Conservation (phyloP, 2,797 vertebrate species). For the Lophius americanus region DNA sequence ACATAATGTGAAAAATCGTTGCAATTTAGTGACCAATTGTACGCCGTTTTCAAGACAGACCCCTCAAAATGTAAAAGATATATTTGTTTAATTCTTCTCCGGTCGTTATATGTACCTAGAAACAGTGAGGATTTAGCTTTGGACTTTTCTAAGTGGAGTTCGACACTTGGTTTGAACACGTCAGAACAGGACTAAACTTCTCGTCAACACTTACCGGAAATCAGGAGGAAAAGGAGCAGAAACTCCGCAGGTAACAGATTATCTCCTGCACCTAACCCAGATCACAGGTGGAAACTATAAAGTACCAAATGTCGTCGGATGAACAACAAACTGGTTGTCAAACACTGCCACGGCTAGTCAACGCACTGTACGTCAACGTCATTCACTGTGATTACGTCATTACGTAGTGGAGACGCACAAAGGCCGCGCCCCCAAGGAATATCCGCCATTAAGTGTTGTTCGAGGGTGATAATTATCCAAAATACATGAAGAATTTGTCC, state of each 20-base stretch:
- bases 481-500: too few species aligned
- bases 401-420: neutral
- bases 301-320: rapidly evolving
- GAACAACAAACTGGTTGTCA: rapidly evolving
- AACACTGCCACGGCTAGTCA: rapidly evolving
- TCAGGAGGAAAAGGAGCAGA: neutral
- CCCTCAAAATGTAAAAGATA: too few species aligned
- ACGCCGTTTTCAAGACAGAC: too few species aligned
- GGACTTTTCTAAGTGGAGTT: rapidly evolving
- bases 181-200: rapidly evolving
- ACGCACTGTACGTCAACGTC: neutral
- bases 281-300: neutral
- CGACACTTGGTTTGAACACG: too few species aligned
- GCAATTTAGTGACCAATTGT: too few species aligned
- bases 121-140: neutral
- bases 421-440: neutral
- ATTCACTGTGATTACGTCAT: neutral
- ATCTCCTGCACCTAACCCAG: too few species aligned
- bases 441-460: neutral
- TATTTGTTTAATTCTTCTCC: too few species aligned
- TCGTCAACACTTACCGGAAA: neutral
- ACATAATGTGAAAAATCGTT: too few species aligned
- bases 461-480: too few species aligned
- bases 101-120: rapidly evolving
- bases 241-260: too few species aligned